phyloP scores from a whole-genome alignment of 2,888 invertebrate genomes.

The Lathronympha strigana region DNA sequence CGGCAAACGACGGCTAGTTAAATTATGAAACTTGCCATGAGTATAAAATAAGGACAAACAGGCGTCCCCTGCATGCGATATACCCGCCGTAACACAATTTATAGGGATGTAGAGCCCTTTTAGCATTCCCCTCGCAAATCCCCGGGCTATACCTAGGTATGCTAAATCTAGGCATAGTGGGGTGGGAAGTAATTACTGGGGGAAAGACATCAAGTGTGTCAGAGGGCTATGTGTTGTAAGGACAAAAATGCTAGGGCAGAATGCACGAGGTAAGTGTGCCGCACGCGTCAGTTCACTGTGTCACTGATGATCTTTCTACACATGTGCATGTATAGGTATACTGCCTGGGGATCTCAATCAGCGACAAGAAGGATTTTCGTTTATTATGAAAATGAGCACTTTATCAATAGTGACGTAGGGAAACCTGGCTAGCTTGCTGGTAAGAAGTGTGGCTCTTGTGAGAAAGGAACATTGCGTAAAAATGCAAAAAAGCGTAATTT shows the following conservation, averaged over 20 bases:
- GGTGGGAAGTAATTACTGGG: constrained; percentile 74
- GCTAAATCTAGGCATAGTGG: constrained; percentile 59
- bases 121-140: constrained; percentile 79
- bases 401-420: background rate
- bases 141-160: constrained; percentile 74
- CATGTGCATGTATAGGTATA: constrained; percentile 45
- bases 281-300: constrained; percentile 81
- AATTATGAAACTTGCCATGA: constrained; percentile 43
- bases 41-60: constrained; percentile 64
- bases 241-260: constrained; percentile 78
- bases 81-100: constrained; percentile 38
- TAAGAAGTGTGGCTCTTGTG: too few relatives aligned
- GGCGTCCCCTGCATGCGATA: constrained; percentile 46
- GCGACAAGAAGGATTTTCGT: background rate
- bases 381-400: background rate
- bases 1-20: constrained; percentile 32
- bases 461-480: too few relatives aligned
- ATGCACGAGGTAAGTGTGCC: constrained; percentile 79
- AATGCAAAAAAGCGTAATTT: too few relatives aligned
- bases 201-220: constrained; percentile 81
- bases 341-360: background rate
- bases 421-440: too few relatives aligned
- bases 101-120: constrained; percentile 72
- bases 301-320: constrained; percentile 76
- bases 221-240: constrained; percentile 79